phyloP scores from a whole-genome alignment of 2,113 vertebrate species.

The Corvus cornix region DNA sequence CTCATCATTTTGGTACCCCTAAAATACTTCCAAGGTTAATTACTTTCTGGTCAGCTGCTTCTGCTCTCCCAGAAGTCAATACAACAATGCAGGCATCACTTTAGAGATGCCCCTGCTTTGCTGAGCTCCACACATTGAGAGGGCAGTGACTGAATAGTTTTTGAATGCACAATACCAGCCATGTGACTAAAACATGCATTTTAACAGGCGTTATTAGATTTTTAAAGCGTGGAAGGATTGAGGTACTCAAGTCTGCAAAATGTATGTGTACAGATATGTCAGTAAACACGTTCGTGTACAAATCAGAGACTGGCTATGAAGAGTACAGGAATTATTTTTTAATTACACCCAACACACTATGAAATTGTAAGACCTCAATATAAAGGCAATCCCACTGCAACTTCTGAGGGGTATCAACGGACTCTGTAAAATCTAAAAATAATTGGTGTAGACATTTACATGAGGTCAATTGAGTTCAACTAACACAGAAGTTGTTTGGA shows the following conservation, averaged over 20 bases:
- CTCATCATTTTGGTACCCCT: neutral
- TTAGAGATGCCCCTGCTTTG: neutral
- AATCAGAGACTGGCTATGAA: neutral
- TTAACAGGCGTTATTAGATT: neutral
- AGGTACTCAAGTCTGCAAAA: neutral
- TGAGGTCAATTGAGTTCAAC: neutral
- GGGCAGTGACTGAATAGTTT: neutral
- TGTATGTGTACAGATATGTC: rapidly evolving
- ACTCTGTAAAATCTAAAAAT: neutral
- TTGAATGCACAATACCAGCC: neutral
- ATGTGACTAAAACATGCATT: neutral
- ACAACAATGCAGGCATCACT: neutral
- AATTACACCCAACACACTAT: neutral
- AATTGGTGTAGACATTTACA: neutral
- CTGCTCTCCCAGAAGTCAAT: neutral
- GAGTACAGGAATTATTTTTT: neutral
- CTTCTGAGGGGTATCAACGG: neutral
- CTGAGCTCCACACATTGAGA: neutral
- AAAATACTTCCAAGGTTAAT: neutral
- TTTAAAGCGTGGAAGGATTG: neutral
- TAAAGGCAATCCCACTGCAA: neutral
- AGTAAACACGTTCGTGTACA: neutral
- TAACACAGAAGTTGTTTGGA: neutral
- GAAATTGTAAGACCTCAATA: neutral
- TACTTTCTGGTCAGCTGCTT: neutral